phyloP scores from a whole-genome alignment of 2,797 vertebrate species.

The Coranthus polyacanthus region DNA sequence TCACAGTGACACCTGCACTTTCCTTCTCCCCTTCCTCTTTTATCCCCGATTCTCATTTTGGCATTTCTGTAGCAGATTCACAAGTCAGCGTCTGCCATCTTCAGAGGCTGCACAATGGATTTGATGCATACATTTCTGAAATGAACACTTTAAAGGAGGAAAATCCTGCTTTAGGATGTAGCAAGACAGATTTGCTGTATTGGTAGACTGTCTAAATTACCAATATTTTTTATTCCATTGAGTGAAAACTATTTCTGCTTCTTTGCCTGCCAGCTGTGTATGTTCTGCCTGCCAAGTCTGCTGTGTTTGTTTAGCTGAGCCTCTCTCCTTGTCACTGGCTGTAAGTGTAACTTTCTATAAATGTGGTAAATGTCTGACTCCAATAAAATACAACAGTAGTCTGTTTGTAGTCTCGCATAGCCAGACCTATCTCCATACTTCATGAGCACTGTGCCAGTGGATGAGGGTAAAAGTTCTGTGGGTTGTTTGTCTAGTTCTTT shows the following conservation, averaged over 20 bases:
- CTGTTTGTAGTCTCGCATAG: neutral
- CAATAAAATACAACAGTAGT: neutral
- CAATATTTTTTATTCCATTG: constrained; percentile 16
- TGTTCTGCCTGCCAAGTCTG: constrained; percentile 46
- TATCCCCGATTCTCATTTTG: constrained; percentile 23
- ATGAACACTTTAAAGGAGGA: neutral
- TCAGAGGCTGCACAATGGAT: constrained; percentile 20
- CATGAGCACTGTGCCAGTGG: no score
- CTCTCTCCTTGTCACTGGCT: constrained; percentile 27
- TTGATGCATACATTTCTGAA: constrained; percentile 8
- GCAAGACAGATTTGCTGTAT: neutral
- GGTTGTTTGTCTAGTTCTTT: no score
- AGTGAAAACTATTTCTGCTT: constrained; percentile 21
- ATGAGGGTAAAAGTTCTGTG: no score
- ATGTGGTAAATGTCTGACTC: constrained; percentile 15
- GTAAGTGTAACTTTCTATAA: constrained; percentile 31
- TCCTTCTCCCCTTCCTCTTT: constrained; percentile 32
- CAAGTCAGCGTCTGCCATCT: neutral
- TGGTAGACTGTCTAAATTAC: constrained; percentile 23
- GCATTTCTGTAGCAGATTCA: constrained; percentile 11
- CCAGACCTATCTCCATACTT: no score
- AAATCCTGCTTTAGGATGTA: constrained; percentile 14
- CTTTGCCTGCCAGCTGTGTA: constrained; percentile 47
- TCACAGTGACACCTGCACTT: constrained; percentile 59
- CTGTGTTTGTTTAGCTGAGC: constrained; percentile 48